These are phyloP conservation scores for Lathronympha strigana DNA, from an alignment of 2,888 invertebrate genomes.

Conservation along the genomic window DNA sequence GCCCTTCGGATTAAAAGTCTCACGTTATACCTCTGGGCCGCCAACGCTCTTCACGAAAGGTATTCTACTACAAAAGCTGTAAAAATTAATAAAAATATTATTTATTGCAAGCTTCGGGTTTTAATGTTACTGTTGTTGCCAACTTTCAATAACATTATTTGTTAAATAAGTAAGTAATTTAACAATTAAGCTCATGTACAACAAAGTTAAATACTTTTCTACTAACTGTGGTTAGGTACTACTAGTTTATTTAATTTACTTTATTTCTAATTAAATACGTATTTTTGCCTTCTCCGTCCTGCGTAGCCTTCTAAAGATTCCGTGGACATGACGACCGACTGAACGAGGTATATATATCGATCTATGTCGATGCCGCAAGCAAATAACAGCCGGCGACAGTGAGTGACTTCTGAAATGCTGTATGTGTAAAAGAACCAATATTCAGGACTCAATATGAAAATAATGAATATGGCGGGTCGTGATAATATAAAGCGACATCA, in stretches of 20 bases:
- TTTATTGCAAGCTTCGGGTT: no score
- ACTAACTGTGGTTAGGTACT: background rate
- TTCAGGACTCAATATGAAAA: background rate
- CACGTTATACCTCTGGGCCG: no score
- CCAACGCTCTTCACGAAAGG: no score
- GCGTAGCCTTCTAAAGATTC: background rate
- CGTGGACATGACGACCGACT: constrained; percentile 10
- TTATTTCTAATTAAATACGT: background rate
- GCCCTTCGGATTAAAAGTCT: no score
- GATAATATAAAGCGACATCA: background rate
- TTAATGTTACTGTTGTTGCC: no score
- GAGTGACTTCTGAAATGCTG: constrained; percentile 23
- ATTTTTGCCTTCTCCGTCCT: background rate
- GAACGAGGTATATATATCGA: constrained; percentile 21
- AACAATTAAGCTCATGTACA: no score
- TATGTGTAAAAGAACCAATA: constrained; percentile 21
- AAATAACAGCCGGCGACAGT: constrained; percentile 40
- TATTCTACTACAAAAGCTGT: no score
- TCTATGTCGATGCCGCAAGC: constrained; percentile 35
- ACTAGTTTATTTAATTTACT: background rate
- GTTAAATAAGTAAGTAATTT: no score
- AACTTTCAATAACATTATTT: no score
- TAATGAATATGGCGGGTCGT: background rate
- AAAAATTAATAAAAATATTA: no score
- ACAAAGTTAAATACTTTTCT: no score